Base-by-base conservation (phyloP, 2,797 vertebrate genomes). In the Cichlasoma orientale region DNA sequence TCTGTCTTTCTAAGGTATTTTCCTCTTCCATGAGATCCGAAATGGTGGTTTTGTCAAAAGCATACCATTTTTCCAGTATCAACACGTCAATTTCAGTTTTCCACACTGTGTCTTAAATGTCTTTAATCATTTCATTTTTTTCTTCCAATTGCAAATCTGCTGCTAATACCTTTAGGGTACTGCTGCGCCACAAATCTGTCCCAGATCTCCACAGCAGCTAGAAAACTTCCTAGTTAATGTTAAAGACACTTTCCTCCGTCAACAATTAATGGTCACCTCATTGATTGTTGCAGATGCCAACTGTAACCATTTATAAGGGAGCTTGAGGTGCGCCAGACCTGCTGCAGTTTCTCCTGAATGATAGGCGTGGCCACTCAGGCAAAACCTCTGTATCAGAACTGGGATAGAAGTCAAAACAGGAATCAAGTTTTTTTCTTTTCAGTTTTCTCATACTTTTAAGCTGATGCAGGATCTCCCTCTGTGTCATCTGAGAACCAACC, bases 101-200 rank as follows among this genome's bases (percentile, higher is more conserved):
- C 1, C 19, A 38, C 38, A 31, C 4, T 18, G 12, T 52, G 10
- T 57, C 53, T 70, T 76, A 69, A 61, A 71, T 41, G 50, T 13
- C 18, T 33, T 79, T 75, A 56, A 70, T 77, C 7, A 13, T 58
- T 79, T 21, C 4, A 52, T 10, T 36, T 73, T 86, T 79, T 36
- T 78, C 70, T 73, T 78, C 79, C 2, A 59, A 75, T 85, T 79
- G 78, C 71, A 83, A 80, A 56, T 70, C 55, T 89, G 56, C 61
- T 80, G 72, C 50, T 54, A 86, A 75, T 86, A 81, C 74, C 77
- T 78, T 72, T 47, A 82, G 56, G 52, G 79, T 61, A 75, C 59
- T 71, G 13, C 52, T 38, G 69, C 31, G n/a, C 72, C 75, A 86
- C 82, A 81, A 90, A 89, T 86, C 71, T 86, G 74, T 74, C 85